Percentiles rank a stretch among this genome's conserved stretches.
Conservation (phyloP, 2,888 invertebrate genomes). For the Norana najaformis region DNA sequence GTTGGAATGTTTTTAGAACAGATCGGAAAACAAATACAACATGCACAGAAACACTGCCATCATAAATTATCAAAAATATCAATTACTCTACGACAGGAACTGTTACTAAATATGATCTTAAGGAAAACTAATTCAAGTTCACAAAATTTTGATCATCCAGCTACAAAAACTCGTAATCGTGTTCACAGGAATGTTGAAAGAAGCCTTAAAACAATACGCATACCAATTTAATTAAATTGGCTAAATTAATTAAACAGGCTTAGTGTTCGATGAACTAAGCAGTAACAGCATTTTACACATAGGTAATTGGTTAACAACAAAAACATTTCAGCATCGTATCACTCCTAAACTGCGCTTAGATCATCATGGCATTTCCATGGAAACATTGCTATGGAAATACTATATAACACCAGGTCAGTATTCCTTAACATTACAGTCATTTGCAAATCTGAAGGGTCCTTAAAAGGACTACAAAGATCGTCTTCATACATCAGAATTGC, state of each 20-base stretch:
- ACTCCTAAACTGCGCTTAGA: background rate
- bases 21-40: background rate
- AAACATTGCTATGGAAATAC: too few species aligned
- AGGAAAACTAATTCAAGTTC: background rate
- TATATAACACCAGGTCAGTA: too few species aligned
- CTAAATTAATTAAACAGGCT: background rate
- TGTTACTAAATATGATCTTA: background rate
- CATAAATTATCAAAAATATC: background rate
- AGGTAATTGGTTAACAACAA: background rate
- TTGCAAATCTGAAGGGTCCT: too few species aligned
- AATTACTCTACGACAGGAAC: background rate
- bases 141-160: background rate
- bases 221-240: background rate
- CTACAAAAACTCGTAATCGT: background rate
- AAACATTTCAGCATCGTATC: background rate
- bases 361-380: background rate
- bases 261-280: background rate
- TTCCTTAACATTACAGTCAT: too few species aligned
- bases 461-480: too few species aligned
- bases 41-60: too few species aligned
- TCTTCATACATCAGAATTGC: too few species aligned
- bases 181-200: conserved; percentile 4
- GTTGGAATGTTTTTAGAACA: background rate
- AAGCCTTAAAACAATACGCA: background rate
- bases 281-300: background rate